These are phyloP conservation scores for Sciaenops ocellatus DNA, from an alignment of 2,797 vertebrate species.

Conservation along the genomic window DNA sequence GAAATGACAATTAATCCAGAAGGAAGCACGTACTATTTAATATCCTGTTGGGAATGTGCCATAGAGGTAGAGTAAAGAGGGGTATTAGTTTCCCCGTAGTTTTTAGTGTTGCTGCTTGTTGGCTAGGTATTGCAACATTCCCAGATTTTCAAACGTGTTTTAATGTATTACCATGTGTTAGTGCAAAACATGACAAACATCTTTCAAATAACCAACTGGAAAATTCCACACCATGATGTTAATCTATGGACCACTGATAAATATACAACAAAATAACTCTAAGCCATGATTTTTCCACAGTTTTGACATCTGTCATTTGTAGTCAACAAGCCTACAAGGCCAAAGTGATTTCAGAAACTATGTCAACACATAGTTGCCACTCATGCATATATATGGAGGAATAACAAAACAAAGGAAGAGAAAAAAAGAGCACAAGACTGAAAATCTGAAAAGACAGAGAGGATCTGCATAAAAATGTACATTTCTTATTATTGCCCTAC, in stretches of 20 bases:
- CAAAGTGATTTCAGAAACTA: slow-evolving; percentile 21
- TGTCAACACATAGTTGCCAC: slow-evolving; percentile 33
- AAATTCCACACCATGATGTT: slow-evolving; percentile 38
- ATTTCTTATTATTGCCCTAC: slow-evolving; percentile 48
- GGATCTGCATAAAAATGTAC: background rate
- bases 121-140: slow-evolving; percentile 21
- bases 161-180: background rate
- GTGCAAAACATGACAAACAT: slow-evolving; percentile 21
- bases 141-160: slow-evolving; percentile 1
- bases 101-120: slow-evolving; percentile 40
- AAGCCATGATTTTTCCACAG: slow-evolving; percentile 44
- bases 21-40: slow-evolving; percentile 62
- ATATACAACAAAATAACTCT: slow-evolving; percentile 42
- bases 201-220: slow-evolving; percentile 38
- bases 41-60: slow-evolving; percentile 74
- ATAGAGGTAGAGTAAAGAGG: slow-evolving; percentile 44
- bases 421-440: background rate
- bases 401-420: slow-evolving; percentile 10
- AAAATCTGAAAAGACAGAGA: slow-evolving; percentile 2
- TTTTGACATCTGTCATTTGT: slow-evolving; percentile 46
- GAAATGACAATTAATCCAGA: slow-evolving; percentile 70
- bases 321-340: slow-evolving; percentile 39
- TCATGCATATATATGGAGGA: slow-evolving; percentile 11
- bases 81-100: slow-evolving; percentile 52
- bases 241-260: slow-evolving; percentile 49